Base-by-base conservation (phyloP, 2,797 vertebrate genomes). In the Thripadectes ignobilis region DNA sequence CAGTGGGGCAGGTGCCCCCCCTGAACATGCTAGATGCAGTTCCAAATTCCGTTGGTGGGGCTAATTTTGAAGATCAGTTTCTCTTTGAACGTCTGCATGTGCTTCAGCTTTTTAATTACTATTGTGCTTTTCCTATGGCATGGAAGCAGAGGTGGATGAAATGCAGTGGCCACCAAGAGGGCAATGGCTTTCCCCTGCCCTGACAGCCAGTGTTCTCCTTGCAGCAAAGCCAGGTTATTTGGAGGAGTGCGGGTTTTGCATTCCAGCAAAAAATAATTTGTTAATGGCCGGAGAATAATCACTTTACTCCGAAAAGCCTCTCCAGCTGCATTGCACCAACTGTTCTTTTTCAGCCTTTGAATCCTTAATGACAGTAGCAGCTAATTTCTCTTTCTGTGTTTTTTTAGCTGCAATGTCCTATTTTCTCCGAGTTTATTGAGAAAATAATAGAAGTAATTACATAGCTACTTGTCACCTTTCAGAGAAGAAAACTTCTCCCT, bases 251-350 rank as follows among this genome's bases (percentile, higher is more conserved):
- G 95, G 77, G 57, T 97, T 95, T 92, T 92, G 95, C 92, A 89
- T 96, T 97, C 96, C 96, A 96, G 93, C 18, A 49, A 97, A 97
- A 97, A 97, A 97, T 93, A 97, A 97, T 98, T 97, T 83, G 87
- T 97, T 98, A 97, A 97, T 95, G 95, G 96, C 97, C 95, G 96
- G 96, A 96, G 96, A 97, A 97, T 97, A 97, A 97, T 96, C 95
- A 94, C 95, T 95, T 96, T 94, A 74, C 82, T 95, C 96, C 12
- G n/a, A 95, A 97, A 97, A 98, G 93, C 96, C 96, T 91, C 93
- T 95, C 96, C 97, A 97, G 96, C 97, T 98, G 98, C 96, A 95
- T 95, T 96, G 94, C 92, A 96, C 97, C 97, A 98, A 97, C 97
- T 97, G 97, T 96, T 98, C 97, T 95, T 97, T 97, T 94, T 96